Base-by-base conservation (phyloP, 2,113 vertebrate species). In the Addax nasomaculatus region DNA sequence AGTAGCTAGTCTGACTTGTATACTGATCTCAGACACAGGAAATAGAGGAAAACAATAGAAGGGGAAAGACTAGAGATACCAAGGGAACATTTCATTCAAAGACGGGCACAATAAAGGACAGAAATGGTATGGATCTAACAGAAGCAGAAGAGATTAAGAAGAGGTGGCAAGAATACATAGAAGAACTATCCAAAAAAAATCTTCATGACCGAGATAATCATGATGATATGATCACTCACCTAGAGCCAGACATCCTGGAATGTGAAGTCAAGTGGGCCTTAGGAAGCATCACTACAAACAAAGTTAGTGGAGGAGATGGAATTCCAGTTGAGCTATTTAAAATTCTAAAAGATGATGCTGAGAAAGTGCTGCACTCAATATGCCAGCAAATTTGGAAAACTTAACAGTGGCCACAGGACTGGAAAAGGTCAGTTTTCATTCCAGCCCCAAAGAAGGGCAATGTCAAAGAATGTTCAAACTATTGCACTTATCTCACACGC, bases 1-100 rank as follows among this genome's bases (percentile, higher is more conserved):
- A 78, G n/a, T 27, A 29, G 13, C 14, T 58, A 60, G 13, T 67
- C 70, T 87, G 36, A 85, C 90, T 84, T 93, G 57, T 62, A 78
- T 55, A 55, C 45, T 13, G 43, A 16, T 57, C 57, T 80, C n/a
- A 55, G 64, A 70, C n/a, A 70, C 64, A 70, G 19, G 64, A 70
- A 70, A 70, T 36, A 70, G n/a, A 70, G 64, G n/a, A 70, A 70
- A 36, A 70, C 64, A 70, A 70, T 70, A 70, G 64, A 70, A 36
- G 2, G n/a, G 19, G 43, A 43, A 43, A 43, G 43, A 43, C 43
- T 43, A 70, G 4, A 70, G 64, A 21, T 36, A 70, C 64, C 64
- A 70, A 36, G n/a, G 17, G n/a, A 36, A 21, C 9, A 70, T 21
- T 70, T 70, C 64, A 70, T 70, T 21, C n/a, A 36, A 70, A 70